Percentiles rank a stretch among this genome's conserved stretches.
Evolutionary conservation across 2,113 vertebrate species (phyloP).

Genomic region (Myotis davidii): DNA sequence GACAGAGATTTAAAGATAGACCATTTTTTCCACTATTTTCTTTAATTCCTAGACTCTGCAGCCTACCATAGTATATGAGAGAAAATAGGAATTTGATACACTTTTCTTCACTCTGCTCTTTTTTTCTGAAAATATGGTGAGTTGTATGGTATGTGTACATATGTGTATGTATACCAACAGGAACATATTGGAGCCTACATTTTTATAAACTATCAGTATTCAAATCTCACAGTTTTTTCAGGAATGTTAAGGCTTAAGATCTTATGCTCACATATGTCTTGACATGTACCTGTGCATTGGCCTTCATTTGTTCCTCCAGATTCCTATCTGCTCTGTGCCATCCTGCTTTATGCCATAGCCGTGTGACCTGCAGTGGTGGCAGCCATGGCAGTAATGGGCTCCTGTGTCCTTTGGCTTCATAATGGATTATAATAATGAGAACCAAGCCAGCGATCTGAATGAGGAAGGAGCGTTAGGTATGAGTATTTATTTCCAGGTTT

Average conservation of each 20-base stretch:
- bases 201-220: background rate
- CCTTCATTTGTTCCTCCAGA: background rate
- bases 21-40: background rate
- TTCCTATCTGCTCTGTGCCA: background rate
- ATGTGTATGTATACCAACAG: background rate
- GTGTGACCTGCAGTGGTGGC: too few relatives aligned
- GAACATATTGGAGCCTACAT: background rate
- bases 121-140: background rate
- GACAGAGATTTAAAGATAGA: background rate
- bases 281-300: background rate
- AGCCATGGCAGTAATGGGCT: background rate
- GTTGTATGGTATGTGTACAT: background rate
- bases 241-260: background rate
- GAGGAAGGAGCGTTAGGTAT: background rate
- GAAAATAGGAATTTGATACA: background rate
- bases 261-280: background rate
- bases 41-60: background rate
- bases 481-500: background rate
- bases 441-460: background rate
- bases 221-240: background rate
- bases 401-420: background rate
- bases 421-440: background rate
- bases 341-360: accelerated
- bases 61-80: background rate
- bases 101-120: background rate